Evolutionary conservation across 1,140 invertebrate genomes (phyloP).

Genomic region (Limonius californicus): DNA sequence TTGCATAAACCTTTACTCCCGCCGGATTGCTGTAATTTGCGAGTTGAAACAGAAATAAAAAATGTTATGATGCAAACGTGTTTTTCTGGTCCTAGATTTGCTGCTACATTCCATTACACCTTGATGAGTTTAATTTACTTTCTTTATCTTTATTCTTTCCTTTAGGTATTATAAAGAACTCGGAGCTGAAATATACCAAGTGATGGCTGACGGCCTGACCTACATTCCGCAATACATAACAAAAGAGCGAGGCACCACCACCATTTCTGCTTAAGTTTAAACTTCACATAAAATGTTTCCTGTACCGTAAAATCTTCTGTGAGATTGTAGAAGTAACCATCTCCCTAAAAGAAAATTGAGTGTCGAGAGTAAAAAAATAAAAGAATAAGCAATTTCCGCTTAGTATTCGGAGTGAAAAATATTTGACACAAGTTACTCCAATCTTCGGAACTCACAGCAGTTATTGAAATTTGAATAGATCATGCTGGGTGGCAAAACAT

Average conservation of each 20-base stretch:
- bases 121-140: constrained; percentile 1
- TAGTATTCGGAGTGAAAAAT: not conserved
- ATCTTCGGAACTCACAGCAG: not conserved
- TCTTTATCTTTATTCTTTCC: not conserved
- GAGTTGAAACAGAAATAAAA: no score
- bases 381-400: not conserved
- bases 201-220: not conserved
- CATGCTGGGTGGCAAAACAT: not conserved
- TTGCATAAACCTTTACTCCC: no score
- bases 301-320: constrained; percentile 13
- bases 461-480: constrained; percentile 1
- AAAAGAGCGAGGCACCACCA: not conserved
- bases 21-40: no score
- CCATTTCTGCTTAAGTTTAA: constrained; percentile 7
- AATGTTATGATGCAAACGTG: no score
- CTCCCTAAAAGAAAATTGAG: constrained; percentile 3
- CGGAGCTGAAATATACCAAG: not conserved
- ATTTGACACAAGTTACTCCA: not conserved
- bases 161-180: constrained; percentile 2
- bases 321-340: constrained; percentile 7
- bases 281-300: constrained; percentile 13
- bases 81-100: no score
- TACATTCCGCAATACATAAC: constrained; percentile 1
- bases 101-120: no score
- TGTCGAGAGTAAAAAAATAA: not conserved